phyloP scores from a whole-genome alignment of 2,113 vertebrate species.

The Stercorarius parasiticus region DNA sequence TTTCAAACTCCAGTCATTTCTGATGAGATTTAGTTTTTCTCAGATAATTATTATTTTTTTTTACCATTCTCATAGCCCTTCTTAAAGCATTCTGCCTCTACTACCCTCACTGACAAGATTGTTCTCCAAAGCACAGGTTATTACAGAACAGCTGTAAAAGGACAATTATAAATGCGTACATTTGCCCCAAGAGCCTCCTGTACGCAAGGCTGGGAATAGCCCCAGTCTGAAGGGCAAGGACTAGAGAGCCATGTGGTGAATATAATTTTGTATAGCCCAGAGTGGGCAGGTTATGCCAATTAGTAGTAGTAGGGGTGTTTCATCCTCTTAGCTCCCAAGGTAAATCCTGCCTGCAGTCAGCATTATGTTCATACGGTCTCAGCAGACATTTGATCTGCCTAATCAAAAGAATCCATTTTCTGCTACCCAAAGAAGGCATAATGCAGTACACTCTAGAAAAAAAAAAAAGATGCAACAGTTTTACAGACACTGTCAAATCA shows the following conservation, averaged over 20 bases:
- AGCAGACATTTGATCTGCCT: slow-evolving; percentile 35
- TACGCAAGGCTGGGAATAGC: background rate
- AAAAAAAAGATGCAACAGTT: background rate
- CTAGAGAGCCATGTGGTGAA: background rate
- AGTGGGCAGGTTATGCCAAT: background rate
- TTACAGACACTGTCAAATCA: background rate
- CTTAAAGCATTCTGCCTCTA: background rate
- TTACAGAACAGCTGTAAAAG: background rate
- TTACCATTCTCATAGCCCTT: background rate
- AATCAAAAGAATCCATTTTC: slow-evolving; percentile 36
- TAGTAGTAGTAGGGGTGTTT: background rate
- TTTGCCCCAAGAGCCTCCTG: background rate
- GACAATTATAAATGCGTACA: background rate
- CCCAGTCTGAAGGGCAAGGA: background rate
- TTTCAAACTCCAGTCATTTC: background rate
- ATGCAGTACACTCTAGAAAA: background rate
- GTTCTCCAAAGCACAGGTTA: background rate
- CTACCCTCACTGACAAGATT: background rate
- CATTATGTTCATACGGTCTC: slow-evolving; percentile 9
- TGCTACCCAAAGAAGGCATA: slow-evolving; percentile 12
- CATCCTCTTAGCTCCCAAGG: background rate
- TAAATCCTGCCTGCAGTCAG: slow-evolving; percentile 38
- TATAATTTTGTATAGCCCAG: background rate
- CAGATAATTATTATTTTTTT: background rate
- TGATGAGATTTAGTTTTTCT: background rate